Conservation (phyloP, 2,113 vertebrate genomes). For the Atlantisia rogersi region DNA sequence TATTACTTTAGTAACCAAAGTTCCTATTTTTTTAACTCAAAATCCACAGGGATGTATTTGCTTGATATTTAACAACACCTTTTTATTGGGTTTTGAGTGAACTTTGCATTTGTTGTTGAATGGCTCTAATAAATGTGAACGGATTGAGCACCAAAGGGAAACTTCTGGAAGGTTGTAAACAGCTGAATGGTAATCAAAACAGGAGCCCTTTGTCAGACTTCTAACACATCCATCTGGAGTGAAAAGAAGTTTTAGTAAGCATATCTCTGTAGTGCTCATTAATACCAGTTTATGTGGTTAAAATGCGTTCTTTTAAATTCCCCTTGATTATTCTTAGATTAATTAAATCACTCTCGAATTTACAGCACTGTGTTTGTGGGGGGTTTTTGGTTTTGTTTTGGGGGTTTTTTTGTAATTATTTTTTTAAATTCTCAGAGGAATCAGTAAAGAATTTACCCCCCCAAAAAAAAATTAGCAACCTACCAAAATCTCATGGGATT, state of each 20-base stretch:
- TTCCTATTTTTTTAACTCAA: background rate
- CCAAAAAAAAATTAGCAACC: background rate
- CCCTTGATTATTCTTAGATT: background rate
- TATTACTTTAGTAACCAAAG: background rate
- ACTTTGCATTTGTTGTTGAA: too few relatives aligned
- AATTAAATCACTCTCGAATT: background rate
- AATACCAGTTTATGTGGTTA: background rate
- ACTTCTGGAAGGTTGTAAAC: background rate
- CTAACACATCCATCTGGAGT: background rate
- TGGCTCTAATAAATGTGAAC: background rate
- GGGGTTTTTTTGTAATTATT: background rate
- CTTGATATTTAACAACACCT: background rate
- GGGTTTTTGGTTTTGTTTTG: too few relatives aligned
- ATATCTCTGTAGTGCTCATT: background rate
- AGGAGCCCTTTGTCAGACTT: background rate
- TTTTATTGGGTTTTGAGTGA: background rate
- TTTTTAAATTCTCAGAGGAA: background rate
- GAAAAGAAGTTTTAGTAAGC: background rate
- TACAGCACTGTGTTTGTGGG: background rate
- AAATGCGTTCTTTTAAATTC: background rate
- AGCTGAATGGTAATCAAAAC: background rate
- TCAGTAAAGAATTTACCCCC: rapidly evolving
- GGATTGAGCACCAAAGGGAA: background rate
- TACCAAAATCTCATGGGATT: background rate
- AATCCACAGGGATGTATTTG: background rate